Base-by-base conservation (phyloP, 2,888 invertebrate species). In the Agrochola lota region DNA sequence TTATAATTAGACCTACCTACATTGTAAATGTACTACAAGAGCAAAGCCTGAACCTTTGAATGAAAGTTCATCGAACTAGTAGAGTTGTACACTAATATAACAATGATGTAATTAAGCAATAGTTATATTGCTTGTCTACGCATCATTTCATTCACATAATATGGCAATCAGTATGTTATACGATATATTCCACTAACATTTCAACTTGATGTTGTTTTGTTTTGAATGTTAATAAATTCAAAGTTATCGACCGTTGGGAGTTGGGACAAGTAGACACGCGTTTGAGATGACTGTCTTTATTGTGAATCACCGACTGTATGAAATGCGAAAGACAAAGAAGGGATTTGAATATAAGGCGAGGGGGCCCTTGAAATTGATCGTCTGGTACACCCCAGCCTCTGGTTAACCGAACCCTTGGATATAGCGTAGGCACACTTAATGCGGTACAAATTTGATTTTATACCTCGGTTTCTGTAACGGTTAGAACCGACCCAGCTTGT, bases 361-460 rank as follows among this genome's bases (percentile, higher is more conserved):
- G 95, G 94, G 95, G 91, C 92, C 94, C 95, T 95, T 96, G 95
- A 95, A 96, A 96, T 96, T 96, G 96, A 96, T 96, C 96, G 95
- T 89, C 90, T 90, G 90, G 90, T 93, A 88, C 92, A 94, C 95
- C 96, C 96, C 95, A 93, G 93, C 91, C 92, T 93, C 94, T 94
- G 95, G 95, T 96, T 96, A 95, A 94, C 95, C 94, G 93, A 93
- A 89, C 95, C 94, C 94, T 91, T 92, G 92, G 91, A 89, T 88
- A 68, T 81, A 90, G 85, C 90, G 91, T 85, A 92, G 93, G 92
- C 92, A 90, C 90, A 92, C 92, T 93, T 96, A 95, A 95, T 95
- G 92, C 93, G 91, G 91, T 92, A 94, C 95, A 96, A 96, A 96
- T 96, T 95, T 94, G 95, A 95, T 95, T 96, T 95, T 90, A 91